Conservation (phyloP, 2,113 vertebrate genomes). For the Rhynchomys soricoides region DNA sequence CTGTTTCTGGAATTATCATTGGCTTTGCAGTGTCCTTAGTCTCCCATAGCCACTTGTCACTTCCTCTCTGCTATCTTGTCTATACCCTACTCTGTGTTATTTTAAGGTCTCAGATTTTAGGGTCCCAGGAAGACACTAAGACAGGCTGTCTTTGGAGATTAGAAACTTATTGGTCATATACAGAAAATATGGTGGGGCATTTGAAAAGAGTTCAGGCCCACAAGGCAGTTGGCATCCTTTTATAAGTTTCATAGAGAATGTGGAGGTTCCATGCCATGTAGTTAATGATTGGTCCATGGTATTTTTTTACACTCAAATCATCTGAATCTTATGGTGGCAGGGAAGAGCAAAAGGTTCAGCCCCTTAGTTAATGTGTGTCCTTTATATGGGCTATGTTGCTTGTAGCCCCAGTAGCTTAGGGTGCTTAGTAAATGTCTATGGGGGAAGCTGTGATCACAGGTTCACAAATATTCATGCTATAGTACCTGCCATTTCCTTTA, state of each 20-base stretch:
- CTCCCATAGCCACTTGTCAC: background rate
- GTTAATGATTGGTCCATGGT: too few species aligned
- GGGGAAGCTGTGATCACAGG: background rate
- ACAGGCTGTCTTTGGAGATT: background rate
- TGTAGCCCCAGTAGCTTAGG: background rate
- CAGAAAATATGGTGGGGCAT: background rate
- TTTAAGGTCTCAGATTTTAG: background rate
- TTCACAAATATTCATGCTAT: background rate
- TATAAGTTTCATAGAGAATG: background rate
- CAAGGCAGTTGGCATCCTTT: background rate
- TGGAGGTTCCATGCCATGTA: too few species aligned
- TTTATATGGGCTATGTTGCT: background rate
- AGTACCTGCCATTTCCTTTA: background rate
- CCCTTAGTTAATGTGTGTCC: background rate
- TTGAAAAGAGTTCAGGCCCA: background rate
- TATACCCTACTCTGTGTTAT: background rate
- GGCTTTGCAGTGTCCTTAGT: background rate
- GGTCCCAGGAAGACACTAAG: background rate
- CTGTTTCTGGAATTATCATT: background rate
- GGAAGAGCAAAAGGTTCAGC: background rate
- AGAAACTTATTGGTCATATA: too few species aligned
- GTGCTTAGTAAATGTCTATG: background rate
- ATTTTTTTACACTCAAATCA: too few species aligned
- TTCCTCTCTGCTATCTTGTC: constrained; percentile 4
- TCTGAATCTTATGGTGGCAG: background rate